Base-by-base conservation (phyloP, 2,888 invertebrate species). In the Agriopis marginaria region DNA sequence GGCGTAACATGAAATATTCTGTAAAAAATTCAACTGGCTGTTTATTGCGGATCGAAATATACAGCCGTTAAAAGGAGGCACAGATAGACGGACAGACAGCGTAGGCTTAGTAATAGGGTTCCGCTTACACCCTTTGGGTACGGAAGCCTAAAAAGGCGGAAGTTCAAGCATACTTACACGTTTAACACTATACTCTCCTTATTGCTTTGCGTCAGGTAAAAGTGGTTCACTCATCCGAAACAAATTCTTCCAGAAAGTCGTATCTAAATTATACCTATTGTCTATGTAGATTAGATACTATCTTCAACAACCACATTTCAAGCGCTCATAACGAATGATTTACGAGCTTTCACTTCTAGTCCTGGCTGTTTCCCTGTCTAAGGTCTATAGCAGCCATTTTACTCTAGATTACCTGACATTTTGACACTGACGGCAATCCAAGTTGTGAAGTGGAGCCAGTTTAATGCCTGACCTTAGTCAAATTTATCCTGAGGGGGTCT, bases 371-470 rank as follows among this genome's bases (percentile, higher is more conserved):
- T 45, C 58, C 60, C 61, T 60, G 53, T 60, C 54, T 67, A 23
- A 62, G 53, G 7, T 56, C 10, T 50, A 50, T 53, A 61, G 39
- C 42, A 40, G 17, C 54, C 49, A 65, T 63, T 66, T 66, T 58
- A 54, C 47, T 47, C 59, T 49, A 40, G 17, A 44, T 61, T 60
- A 64, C 39, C 63, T 72, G 70, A 67, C 61, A 55, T 66, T 67
- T 67, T 70, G 72, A 70, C 67, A 70, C 67, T 63, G 61, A 59
- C 58, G 10, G 23, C 17, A 58, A 51, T 59, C 64, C 56, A 69
- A 61, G 47, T 45, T 42, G 60, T 54, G 51, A 47, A 66, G 45
- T 66, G 56, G 7, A 66, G 63, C 54, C 54, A 45, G 51, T 66
- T 10, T 66, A 44, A 56, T 42, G 51, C 51, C 32, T 7, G 54